A percentile compares a stretch with the other conserved stretches of the same genome.
These are phyloP conservation scores for Ageneiosus marmoratus DNA, from an alignment of 2,113 vertebrate species.

Conservation along the genomic window DNA sequence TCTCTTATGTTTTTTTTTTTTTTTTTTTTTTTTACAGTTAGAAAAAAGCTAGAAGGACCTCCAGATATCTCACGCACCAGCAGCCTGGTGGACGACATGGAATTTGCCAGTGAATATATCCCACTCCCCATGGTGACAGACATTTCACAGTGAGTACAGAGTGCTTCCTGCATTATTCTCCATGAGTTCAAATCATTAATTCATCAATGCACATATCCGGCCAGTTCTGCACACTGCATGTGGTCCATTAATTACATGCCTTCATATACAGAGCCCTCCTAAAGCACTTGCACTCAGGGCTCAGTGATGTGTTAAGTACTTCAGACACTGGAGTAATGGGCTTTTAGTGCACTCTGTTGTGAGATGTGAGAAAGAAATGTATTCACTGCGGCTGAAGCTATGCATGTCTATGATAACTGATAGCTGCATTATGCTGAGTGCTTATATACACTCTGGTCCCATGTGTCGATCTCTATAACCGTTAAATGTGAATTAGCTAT, in stretches of 20 bases:
- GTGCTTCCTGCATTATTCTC: neutral
- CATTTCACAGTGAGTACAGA: conserved; percentile 74
- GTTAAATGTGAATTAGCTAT: neutral
- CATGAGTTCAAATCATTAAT: conserved; percentile 13
- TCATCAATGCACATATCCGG: conserved; percentile 13
- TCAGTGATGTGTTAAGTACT: conserved; percentile 29
- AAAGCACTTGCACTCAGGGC: conserved; percentile 24
- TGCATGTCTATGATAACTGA: conserved; percentile 11
- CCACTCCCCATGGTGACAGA: conserved; percentile 67
- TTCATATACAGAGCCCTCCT: conserved; percentile 6
- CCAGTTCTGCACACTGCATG: neutral
- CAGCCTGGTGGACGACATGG: conserved; percentile 80
- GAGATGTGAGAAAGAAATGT: conserved; percentile 23
- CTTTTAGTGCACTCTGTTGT: conserved; percentile 32
- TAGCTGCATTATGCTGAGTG: conserved; percentile 23
- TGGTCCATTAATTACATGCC: conserved; percentile 10
- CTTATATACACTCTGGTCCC: neutral
- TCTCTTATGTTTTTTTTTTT: neutral
- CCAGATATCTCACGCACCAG: conserved; percentile 74
- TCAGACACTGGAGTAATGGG: conserved; percentile 19
- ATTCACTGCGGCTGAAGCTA: conserved; percentile 21
- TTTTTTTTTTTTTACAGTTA: conserved; percentile 61
- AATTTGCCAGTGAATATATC: conserved; percentile 74
- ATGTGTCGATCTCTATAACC: conserved; percentile 3
- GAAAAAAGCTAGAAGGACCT: conserved; percentile 61